Conservation (phyloP, 2,113 vertebrate species). For the Calidris pugnax region DNA sequence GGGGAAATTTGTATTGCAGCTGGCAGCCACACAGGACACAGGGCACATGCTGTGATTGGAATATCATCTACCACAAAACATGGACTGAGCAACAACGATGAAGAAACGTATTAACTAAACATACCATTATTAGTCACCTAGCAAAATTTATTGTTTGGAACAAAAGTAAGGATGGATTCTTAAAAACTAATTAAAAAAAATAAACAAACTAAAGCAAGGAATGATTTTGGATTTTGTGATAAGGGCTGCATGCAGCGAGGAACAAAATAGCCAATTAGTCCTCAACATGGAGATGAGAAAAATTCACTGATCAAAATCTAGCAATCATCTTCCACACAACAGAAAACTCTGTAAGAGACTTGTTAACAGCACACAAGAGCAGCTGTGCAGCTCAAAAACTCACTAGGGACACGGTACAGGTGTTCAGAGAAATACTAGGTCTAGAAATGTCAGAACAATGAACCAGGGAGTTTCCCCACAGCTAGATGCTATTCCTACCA, state of each 20-base stretch:
- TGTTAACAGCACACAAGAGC: not conserved
- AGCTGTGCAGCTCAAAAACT: not conserved
- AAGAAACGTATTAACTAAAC: not conserved
- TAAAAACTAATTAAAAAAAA: not conserved
- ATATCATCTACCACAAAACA: not conserved
- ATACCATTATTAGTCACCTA: not conserved
- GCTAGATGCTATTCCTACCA: not conserved
- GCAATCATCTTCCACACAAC: not conserved
- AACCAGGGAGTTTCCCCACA: not conserved
- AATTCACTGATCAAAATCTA: not conserved
- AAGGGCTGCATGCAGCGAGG: not conserved
- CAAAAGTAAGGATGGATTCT: not conserved
- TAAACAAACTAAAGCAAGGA: not conserved
- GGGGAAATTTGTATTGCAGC: not conserved
- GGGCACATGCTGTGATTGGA: not conserved
- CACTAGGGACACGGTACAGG: not conserved
- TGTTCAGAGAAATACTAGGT: not conserved
- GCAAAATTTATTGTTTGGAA: not conserved
- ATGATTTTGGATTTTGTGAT: rapidly evolving
- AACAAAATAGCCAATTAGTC: not conserved
- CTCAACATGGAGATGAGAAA: not conserved
- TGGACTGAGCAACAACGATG: rapidly evolving
- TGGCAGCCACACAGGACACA: not conserved
- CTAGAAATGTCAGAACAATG: not conserved
- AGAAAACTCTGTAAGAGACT: not conserved